phyloP scores from a whole-genome alignment of 2,797 vertebrate genomes.

The Sebastes nivosus region DNA sequence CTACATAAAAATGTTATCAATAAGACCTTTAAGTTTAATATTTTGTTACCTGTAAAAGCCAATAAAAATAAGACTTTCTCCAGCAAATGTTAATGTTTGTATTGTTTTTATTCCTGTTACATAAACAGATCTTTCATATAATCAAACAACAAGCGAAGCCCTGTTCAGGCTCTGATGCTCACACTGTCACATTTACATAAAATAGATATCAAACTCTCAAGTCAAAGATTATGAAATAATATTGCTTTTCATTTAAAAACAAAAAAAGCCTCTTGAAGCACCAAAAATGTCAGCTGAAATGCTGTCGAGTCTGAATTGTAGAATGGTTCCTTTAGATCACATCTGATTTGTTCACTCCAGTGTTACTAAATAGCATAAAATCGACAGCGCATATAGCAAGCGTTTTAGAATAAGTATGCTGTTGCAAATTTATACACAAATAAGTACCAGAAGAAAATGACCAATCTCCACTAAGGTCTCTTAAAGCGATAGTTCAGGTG shows the following conservation, averaged over 20 bases:
- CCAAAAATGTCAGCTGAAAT: not conserved
- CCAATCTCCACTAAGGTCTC: not conserved
- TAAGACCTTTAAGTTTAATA: not conserved
- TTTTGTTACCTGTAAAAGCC: not conserved
- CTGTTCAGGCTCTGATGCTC: not conserved
- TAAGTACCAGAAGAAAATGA: not conserved
- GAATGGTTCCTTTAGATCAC: not conserved
- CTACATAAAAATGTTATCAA: not conserved
- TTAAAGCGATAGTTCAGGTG: not conserved
- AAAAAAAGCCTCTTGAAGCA: conserved; percentile 20
- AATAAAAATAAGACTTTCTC: conserved; percentile 17
- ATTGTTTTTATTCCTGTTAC: conserved; percentile 11
- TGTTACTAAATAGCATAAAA: not conserved
- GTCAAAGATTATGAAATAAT: not conserved
- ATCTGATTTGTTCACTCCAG: not conserved
- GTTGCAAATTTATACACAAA: conserved; percentile 6
- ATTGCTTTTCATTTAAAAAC: not conserved
- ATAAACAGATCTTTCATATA: not conserved
- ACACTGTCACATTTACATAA: not conserved
- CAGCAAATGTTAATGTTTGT: not conserved
- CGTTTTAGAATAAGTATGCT: not conserved
- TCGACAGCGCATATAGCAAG: not conserved
- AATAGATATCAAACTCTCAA: not conserved
- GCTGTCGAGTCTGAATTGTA: not conserved
- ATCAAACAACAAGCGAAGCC: not conserved